A percentile compares a stretch with the other conserved stretches of the same genome.
phyloP scores from a whole-genome alignment of 2,113 vertebrate species.

The Odobenus rosmarus region DNA sequence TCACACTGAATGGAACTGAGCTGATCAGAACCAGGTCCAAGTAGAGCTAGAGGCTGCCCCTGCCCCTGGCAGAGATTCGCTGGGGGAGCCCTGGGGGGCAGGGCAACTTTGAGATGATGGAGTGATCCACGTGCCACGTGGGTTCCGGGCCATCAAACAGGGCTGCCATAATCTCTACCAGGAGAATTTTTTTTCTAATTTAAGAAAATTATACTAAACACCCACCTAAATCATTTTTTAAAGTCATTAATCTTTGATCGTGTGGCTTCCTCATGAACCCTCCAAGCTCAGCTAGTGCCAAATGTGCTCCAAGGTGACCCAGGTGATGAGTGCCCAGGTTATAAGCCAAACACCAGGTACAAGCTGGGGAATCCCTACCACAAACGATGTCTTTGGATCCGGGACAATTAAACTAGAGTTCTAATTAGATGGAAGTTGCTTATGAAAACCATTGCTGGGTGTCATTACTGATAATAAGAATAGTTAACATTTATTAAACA shows the following conservation, averaged over 20 bases:
- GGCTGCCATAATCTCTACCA: conserved; percentile 39
- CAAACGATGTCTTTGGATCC: background rate
- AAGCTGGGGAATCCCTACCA: conserved; percentile 3
- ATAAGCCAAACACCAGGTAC: conserved; percentile 27
- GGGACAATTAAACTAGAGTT: conserved; percentile 5
- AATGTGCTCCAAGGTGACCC: conserved; percentile 47
- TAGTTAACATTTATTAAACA: background rate
- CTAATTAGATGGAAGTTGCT: conserved; percentile 38
- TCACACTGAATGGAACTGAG: background rate
- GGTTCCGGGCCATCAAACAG: background rate
- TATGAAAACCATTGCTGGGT: conserved; percentile 36
- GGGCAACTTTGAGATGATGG: background rate
- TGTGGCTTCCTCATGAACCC: conserved; percentile 60
- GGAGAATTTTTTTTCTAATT: conserved; percentile 60
- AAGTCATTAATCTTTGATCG: conserved; percentile 61
- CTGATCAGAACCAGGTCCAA: background rate
- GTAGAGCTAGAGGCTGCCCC: background rate
- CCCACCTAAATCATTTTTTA: conserved; percentile 52
- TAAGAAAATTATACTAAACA: conserved; percentile 66
- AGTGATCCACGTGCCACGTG: background rate
- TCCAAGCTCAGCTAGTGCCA: conserved; percentile 29
- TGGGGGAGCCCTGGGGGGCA: background rate
- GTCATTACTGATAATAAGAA: conserved; percentile 44
- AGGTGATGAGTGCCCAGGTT: background rate
- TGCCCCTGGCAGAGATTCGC: background rate